Base-by-base conservation (phyloP, 2,888 invertebrate genomes). In the Biston betularia region DNA sequence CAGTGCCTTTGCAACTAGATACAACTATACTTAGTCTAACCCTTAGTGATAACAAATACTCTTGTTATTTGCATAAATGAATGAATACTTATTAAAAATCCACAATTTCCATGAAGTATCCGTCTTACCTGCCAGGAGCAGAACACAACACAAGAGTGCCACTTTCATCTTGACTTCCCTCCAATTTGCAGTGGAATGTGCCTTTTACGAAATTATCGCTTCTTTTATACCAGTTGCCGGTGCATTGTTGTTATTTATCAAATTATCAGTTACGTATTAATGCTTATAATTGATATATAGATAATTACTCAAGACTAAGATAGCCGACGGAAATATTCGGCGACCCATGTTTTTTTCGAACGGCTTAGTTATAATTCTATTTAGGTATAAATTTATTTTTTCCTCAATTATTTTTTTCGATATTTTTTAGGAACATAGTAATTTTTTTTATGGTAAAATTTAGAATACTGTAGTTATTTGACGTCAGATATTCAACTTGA, bases 121-220 rank as follows among this genome's bases (percentile, higher is more conserved):
- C 11, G 48, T 52, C 68, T 64, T 44, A 68, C 68, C 68, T 61
- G 68, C 68, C 42, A 68, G 54, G n/a, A 68, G 57, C 38, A 68
- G 68, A 11, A 68, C 44, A 55, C 58, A 54, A 50, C 62, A 67
- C 58, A 67, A 14, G 49, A 63, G 45, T 42, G 53, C 54, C 49
- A 48, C 54, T 45, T 55, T 63, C 67, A 67, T 67, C 45, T 67
- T 67, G 67, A 67, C 58, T n/a, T 59, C 63, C 62, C 54, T 50
- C 52, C 62, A 63, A 45, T 45, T 14, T 14, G 50, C 24, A 58
- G 49, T n/a, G 59, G 55, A 63, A 63, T 63, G 63, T 67, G 46
- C 58, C 50, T 42, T 15, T 11, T 12, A 34, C 9, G 10, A 45
- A 44, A 33, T n/a, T 24, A 38, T 53, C 44, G 33, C 38, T 3